Percentiles rank a stretch among this genome's conserved stretches.
Evolutionary conservation across 2,113 vertebrate genomes (phyloP).

Genomic region (Tachuris rubrigastra): DNA sequence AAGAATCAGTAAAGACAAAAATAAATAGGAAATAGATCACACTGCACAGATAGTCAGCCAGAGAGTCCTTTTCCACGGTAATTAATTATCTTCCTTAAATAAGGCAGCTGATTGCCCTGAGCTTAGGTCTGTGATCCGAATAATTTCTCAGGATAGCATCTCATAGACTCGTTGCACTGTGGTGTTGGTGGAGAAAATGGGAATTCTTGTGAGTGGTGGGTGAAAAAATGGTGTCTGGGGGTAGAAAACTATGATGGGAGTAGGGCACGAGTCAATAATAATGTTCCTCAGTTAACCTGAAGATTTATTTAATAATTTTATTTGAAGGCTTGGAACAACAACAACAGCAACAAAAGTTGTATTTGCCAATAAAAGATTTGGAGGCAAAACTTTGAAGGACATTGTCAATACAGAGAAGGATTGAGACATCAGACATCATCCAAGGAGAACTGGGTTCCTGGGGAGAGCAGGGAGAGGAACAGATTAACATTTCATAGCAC

Average conservation of each 20-base stretch:
- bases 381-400: background rate
- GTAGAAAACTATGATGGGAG: background rate
- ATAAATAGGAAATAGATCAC: background rate
- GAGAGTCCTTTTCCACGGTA: background rate
- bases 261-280: background rate
- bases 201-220: background rate
- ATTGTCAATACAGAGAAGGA: background rate
- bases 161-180: background rate
- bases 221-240: background rate
- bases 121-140: background rate
- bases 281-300: background rate
- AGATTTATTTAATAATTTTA: background rate
- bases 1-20: background rate
- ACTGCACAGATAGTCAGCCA: background rate
- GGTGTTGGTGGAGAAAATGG: background rate
- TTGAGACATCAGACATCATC: background rate
- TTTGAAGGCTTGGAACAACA: background rate
- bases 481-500: background rate
- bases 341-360: background rate
- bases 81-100: background rate
- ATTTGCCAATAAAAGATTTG: background rate
- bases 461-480: background rate
- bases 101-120: background rate
- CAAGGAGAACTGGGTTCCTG: background rate
- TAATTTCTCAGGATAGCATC: background rate